Evolutionary conservation across 2,888 invertebrate genomes (phyloP).

Genomic region (Sphaeridia pumilis): DNA sequence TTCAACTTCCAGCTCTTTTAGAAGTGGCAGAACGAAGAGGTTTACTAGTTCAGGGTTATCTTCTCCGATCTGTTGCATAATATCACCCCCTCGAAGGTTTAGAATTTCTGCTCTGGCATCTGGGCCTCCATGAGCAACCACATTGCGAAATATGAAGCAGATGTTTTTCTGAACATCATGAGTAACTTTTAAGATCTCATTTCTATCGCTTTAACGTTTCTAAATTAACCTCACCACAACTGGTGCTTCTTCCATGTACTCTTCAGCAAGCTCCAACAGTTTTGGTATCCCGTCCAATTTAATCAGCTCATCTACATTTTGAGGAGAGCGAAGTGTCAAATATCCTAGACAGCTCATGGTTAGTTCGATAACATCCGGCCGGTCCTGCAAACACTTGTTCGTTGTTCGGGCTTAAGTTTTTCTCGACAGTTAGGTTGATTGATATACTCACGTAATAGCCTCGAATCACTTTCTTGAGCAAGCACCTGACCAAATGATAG

Average conservation of each 20-base stretch:
- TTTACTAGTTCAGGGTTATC: slow-evolving; percentile 19
- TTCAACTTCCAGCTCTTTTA: slow-evolving; percentile 18
- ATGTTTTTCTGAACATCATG: slow-evolving; percentile 25
- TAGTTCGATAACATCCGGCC: slow-evolving; percentile 20
- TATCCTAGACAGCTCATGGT: slow-evolving; percentile 24
- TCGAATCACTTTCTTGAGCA: neutral
- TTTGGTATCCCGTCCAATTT: slow-evolving; percentile 17
- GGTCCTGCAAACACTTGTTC: slow-evolving; percentile 9
- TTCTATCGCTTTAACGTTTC: neutral
- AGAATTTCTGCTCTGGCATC: slow-evolving; percentile 17
- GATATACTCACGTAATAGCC: neutral
- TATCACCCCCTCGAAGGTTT: slow-evolving; percentile 14
- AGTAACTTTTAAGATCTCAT: neutral
- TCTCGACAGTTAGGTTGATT: neutral
- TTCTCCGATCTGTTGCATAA: slow-evolving; percentile 17
- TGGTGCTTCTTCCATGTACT: slow-evolving; percentile 10
- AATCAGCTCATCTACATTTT: slow-evolving; percentile 23
- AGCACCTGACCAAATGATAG: neutral
- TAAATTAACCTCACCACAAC: slow-evolving; percentile 13
- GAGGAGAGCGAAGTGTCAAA: slow-evolving; percentile 23
- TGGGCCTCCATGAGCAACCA: slow-evolving; percentile 21
- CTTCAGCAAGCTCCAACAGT: slow-evolving; percentile 19
- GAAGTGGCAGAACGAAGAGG: slow-evolving; percentile 23
- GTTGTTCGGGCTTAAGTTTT: neutral
- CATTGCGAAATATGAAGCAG: slow-evolving; percentile 27